phyloP scores from a whole-genome alignment of 2,797 vertebrate species.

The Enteromius thamalakanensis region DNA sequence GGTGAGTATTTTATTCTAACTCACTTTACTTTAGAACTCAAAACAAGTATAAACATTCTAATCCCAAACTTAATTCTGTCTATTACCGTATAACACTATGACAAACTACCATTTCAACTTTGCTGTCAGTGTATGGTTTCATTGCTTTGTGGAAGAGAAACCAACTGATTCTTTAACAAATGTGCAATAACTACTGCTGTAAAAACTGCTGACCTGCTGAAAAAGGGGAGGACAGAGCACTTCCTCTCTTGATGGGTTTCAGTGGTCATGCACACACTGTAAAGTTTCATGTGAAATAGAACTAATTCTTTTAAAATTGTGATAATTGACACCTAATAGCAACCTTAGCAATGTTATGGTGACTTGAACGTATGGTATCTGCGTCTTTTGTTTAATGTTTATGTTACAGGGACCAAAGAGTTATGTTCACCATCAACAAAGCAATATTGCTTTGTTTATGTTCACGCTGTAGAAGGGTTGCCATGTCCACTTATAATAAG shows the following conservation, averaged over 20 bases:
- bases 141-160: conserved; percentile 51
- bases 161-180: conserved; percentile 42
- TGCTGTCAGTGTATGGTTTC: conserved; percentile 39
- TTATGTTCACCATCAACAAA: no score
- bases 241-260: background rate
- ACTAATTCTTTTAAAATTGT: background rate
- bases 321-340: background rate
- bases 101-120: conserved; percentile 14
- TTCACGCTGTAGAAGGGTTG: background rate
- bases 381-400: background rate
- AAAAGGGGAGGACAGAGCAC: background rate
- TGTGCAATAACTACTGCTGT: background rate
- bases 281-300: background rate
- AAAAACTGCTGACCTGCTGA: background rate
- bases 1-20: conserved; percentile 78
- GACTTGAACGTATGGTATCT: background rate
- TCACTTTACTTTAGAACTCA: background rate
- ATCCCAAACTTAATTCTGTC: background rate
- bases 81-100: background rate
- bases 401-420: background rate
- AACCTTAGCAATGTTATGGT: background rate
- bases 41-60: background rate
- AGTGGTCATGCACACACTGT: no score
- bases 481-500: background rate
- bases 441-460: background rate